Evolutionary conservation across 2,113 vertebrate species (phyloP).

Genomic region (Myocastor coypus): DNA sequence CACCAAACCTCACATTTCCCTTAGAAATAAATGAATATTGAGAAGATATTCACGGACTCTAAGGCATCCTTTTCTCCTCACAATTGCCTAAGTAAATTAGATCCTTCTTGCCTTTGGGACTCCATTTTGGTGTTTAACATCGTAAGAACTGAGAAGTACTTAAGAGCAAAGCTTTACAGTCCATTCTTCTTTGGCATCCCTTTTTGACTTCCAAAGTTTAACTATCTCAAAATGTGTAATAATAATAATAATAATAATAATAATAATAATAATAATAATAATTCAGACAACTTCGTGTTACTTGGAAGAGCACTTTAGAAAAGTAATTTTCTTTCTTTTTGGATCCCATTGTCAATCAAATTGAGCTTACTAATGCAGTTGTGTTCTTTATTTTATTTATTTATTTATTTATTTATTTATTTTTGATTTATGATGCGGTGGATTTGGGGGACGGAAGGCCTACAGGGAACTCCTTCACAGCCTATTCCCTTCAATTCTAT

Average conservation of each 20-base stretch:
- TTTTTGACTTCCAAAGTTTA: slow-evolving; percentile 58
- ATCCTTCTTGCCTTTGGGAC: slow-evolving; percentile 59
- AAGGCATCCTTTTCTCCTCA: slow-evolving; percentile 63
- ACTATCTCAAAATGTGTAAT: neutral
- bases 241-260: neutral
- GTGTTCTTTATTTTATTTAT: neutral
- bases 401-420: neutral
- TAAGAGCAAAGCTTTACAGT: slow-evolving; percentile 67
- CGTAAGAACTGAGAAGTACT: slow-evolving; percentile 71
- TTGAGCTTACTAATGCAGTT: neutral
- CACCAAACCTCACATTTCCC: neutral
- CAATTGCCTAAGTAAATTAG: neutral
- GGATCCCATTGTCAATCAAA: neutral
- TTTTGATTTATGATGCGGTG: neutral
- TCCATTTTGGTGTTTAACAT: slow-evolving; percentile 66
- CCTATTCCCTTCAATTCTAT: neutral
- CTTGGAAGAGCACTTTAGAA: neutral
- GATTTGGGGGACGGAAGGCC: neutral
- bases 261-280: neutral
- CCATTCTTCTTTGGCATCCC: slow-evolving; percentile 21
- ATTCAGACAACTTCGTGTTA: neutral
- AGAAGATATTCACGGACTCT: slow-evolving; percentile 49
- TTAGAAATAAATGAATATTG: slow-evolving; percentile 60
- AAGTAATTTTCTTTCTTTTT: neutral
- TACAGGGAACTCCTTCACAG: neutral